phyloP scores from a whole-genome alignment of 2,888 invertebrate genomes.

The Apeira syringaria region DNA sequence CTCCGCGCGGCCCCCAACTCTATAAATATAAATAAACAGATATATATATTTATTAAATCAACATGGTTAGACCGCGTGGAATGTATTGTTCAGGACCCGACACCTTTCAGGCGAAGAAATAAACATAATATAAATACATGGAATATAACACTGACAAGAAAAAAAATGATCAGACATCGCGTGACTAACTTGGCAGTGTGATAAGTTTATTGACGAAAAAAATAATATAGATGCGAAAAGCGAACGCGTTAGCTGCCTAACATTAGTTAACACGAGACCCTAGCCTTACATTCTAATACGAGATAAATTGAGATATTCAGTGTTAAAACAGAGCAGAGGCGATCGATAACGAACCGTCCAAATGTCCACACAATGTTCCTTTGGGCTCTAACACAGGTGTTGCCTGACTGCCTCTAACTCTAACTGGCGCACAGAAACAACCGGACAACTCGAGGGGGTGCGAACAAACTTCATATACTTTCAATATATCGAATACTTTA shows the following conservation, averaged over 20 bases:
- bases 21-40: slow-evolving; percentile 16
- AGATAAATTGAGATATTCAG: slow-evolving; percentile 49
- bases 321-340: slow-evolving; percentile 12
- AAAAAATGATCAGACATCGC: too few species aligned
- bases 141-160: slow-evolving; percentile 34
- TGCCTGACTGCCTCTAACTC: too few species aligned
- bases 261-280: slow-evolving; percentile 78
- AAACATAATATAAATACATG: slow-evolving; percentile 35
- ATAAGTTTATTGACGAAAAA: slow-evolving; percentile 19
- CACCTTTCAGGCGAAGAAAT: slow-evolving; percentile 77
- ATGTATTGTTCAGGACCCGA: slow-evolving; percentile 78
- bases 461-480: slow-evolving; percentile 31
- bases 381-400: too few species aligned
- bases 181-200: slow-evolving; percentile 53
- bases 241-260: slow-evolving; percentile 74
- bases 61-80: slow-evolving; percentile 80
- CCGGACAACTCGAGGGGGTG: slow-evolving; percentile 24
- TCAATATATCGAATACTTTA: slow-evolving; percentile 28
- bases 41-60: slow-evolving; percentile 51
- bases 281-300: slow-evolving; percentile 72
- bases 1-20: slow-evolving; percentile 28
- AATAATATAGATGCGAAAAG: slow-evolving; percentile 55
- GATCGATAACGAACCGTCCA: slow-evolving; percentile 1
- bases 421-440: slow-evolving; percentile 14
- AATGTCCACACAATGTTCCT: too few species aligned